Conservation (phyloP, 2,113 vertebrate species). For the Brachionichthys hirsutus region DNA sequence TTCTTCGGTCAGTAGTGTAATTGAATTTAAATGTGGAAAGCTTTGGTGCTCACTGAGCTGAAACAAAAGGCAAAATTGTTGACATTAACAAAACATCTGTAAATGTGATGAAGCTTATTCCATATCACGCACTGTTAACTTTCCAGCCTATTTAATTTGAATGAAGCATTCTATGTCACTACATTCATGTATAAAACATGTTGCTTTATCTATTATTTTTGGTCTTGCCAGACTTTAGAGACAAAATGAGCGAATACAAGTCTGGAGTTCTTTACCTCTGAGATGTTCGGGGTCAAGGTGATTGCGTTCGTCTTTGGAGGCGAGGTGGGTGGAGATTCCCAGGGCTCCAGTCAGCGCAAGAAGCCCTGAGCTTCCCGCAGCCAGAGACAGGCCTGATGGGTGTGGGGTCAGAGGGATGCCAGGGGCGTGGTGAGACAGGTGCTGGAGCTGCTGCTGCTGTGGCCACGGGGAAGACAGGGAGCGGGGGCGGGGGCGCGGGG, state of each 20-base stretch:
- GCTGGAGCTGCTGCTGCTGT: constrained; percentile 96
- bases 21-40: constrained; percentile 7
- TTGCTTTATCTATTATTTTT: no score
- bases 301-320: constrained; percentile 84
- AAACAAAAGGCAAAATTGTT: constrained; percentile 12
- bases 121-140: no score
- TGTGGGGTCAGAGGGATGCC: constrained; percentile 83
- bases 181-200: no score
- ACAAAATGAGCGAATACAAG: background rate
- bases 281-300: constrained; percentile 80
- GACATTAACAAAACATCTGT: no score
- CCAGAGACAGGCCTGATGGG: constrained; percentile 81
- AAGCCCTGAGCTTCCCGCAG: constrained; percentile 80
- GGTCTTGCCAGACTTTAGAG: background rate
- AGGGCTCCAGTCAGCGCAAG: constrained; percentile 85
- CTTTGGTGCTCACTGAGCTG: constrained; percentile 15
- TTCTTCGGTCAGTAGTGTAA: constrained; percentile 16
- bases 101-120: no score
- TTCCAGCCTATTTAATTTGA: background rate
- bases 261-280: constrained; percentile 73
- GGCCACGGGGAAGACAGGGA: constrained; percentile 68
- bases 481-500: background rate
- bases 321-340: constrained; percentile 82
- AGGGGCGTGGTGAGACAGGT: constrained; percentile 86
- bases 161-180: no score